Evolutionary conservation across 23 tunicate genomes (phyloP).

Genomic region (Pegea sp.): DNA sequence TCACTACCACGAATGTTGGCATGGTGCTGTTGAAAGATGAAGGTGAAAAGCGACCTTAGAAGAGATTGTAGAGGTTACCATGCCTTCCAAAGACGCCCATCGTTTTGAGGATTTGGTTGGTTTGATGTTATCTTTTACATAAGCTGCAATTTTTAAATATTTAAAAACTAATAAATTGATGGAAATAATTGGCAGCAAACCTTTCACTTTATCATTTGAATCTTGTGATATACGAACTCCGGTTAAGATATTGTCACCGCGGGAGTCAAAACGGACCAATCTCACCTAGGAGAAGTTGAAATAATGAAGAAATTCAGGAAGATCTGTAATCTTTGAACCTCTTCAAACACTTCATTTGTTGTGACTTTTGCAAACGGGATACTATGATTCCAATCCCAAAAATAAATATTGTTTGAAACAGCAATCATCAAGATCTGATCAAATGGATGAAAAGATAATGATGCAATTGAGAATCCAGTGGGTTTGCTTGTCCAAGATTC

Average conservation of each 20-base stretch:
- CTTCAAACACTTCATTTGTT: slow-evolving; percentile 25
- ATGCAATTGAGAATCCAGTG: slow-evolving; percentile 13
- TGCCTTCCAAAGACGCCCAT: too few relatives aligned
- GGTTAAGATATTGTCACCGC: slow-evolving; percentile 37
- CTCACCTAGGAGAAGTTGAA: slow-evolving; percentile 14
- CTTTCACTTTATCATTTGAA: too few relatives aligned
- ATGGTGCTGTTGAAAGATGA: too few relatives aligned
- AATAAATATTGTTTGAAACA: slow-evolving; percentile 44
- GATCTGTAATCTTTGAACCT: slow-evolving; percentile 7
- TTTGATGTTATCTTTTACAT: too few relatives aligned
- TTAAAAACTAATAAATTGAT: too few relatives aligned
- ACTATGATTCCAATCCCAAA: slow-evolving; percentile 77
- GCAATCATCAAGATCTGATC: slow-evolving; percentile 72
- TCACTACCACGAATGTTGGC: too few relatives aligned
- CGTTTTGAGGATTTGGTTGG: too few relatives aligned
- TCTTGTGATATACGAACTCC: too few relatives aligned
- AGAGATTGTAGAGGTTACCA: too few relatives aligned
- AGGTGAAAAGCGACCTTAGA: too few relatives aligned
- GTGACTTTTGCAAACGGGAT: slow-evolving; percentile 60
- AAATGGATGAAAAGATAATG: slow-evolving; percentile 66
- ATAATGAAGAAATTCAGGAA: neutral
- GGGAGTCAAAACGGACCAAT: slow-evolving; percentile 39
- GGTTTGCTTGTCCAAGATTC: slow-evolving; percentile 43
- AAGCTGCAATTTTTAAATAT: too few relatives aligned
- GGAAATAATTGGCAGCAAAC: too few relatives aligned